Percentiles rank a stretch among this genome's conserved stretches.
phyloP scores from a whole-genome alignment of 2,113 vertebrate genomes.

The Diadophis punctatus region DNA sequence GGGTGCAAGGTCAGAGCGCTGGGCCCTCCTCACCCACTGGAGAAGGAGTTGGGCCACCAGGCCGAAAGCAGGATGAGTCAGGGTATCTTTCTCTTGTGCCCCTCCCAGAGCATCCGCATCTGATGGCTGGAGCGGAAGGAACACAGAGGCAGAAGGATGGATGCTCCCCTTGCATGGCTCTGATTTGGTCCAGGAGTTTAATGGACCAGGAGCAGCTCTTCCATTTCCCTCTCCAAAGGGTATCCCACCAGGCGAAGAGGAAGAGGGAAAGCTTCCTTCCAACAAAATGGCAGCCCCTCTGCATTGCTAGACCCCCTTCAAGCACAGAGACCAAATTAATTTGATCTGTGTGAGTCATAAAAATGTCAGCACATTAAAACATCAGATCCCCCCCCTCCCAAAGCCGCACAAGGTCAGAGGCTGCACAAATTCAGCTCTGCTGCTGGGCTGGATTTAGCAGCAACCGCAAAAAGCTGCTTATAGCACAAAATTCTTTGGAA shows the following conservation, averaged over 20 bases:
- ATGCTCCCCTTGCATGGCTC: background rate
- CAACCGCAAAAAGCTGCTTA: slow-evolving; percentile 65
- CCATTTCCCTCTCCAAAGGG: background rate
- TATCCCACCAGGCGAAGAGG: background rate
- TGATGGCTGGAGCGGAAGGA: background rate
- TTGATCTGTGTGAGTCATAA: background rate
- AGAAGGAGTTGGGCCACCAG: background rate
- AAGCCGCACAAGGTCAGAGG: slow-evolving; percentile 49
- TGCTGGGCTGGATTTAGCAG: slow-evolving; percentile 49
- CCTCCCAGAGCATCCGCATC: background rate
- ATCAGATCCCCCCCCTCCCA: slow-evolving; percentile 41
- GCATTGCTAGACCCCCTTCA: no score
- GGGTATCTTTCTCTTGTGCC: background rate
- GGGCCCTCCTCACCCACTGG: background rate
- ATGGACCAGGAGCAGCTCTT: background rate
- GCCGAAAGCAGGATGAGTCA: background rate
- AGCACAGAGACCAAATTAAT: background rate
- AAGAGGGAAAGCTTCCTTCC: background rate
- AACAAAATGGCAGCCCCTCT: background rate
- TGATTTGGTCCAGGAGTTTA: background rate
- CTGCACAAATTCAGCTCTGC: slow-evolving; percentile 22
- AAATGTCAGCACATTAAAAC: slow-evolving; percentile 30
- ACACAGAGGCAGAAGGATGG: background rate
- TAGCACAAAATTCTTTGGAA: slow-evolving; percentile 18
- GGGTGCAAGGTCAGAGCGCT: no score